phyloP scores from a whole-genome alignment of 2,888 invertebrate species.

The Agonopterix alstromeriana region DNA sequence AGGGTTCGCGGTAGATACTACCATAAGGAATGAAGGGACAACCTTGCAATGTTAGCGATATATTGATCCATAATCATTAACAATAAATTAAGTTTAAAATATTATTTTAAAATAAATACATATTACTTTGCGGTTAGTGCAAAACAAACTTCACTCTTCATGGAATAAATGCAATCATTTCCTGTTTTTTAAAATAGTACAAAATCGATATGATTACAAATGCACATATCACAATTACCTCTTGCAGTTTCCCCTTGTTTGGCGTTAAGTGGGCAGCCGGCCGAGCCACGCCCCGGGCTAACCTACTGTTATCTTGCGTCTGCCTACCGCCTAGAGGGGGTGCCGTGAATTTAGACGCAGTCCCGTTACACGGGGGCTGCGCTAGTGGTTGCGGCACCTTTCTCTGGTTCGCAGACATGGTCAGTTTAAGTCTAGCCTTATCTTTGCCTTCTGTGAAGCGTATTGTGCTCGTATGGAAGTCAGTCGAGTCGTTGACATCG shows the following conservation, averaged over 20 bases:
- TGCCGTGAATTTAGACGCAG: slow-evolving; percentile 23
- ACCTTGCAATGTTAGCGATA: slow-evolving; percentile 40
- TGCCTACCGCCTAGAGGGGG: slow-evolving; percentile 19
- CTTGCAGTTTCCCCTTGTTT: slow-evolving; percentile 41
- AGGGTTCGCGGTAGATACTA: slow-evolving; percentile 9
- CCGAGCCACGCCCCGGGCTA: slow-evolving; percentile 15
- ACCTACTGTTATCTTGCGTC: slow-evolving; percentile 8
- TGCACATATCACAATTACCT: slow-evolving; percentile 63
- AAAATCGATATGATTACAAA: slow-evolving; percentile 58
- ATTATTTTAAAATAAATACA: slow-evolving; percentile 25
- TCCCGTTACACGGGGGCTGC: slow-evolving; percentile 32
- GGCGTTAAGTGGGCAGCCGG: slow-evolving; percentile 19
- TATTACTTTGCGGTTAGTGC: slow-evolving; percentile 41
- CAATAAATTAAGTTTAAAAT: slow-evolving; percentile 27
- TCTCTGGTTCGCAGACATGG: slow-evolving; percentile 52
- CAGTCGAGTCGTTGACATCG: slow-evolving; percentile 35
- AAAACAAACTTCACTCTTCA: slow-evolving; percentile 42
- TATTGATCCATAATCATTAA: slow-evolving; percentile 34
- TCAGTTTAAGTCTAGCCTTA: slow-evolving; percentile 58
- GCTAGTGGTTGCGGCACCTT: slow-evolving; percentile 27
- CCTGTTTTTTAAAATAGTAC: slow-evolving; percentile 42
- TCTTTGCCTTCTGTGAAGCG: slow-evolving; percentile 57
- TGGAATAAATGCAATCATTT: slow-evolving; percentile 31
- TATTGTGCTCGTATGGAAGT: slow-evolving; percentile 68
- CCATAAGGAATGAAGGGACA: slow-evolving; percentile 34